phyloP scores from a whole-genome alignment of 2,888 invertebrate genomes.

The Lepidocyrtinus sp. region DNA sequence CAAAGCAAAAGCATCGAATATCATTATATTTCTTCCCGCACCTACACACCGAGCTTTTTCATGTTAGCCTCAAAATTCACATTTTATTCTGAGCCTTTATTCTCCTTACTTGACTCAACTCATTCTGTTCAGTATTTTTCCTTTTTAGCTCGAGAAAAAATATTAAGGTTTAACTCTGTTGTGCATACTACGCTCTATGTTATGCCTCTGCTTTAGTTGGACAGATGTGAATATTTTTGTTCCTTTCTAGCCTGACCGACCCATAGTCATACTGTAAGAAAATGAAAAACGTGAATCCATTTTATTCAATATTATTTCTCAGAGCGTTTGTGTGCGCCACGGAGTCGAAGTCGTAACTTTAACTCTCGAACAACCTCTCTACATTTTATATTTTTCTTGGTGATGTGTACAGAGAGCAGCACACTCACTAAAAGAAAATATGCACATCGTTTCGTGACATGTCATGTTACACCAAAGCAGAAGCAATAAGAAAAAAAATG shows the following conservation, averaged over 20 bases:
- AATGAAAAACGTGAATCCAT: background rate
- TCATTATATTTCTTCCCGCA: slow-evolving; percentile 15
- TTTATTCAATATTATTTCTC: background rate
- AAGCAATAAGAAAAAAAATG: background rate
- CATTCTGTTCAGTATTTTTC: too few species aligned
- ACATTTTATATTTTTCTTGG: background rate
- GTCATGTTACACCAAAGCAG: background rate
- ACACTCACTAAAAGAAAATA: background rate
- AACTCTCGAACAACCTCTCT: background rate
- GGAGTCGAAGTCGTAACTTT: background rate
- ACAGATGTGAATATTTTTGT: background rate
- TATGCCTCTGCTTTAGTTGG: background rate
- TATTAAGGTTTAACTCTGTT: background rate
- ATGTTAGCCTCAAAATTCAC: slow-evolving; percentile 45
- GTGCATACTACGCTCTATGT: background rate
- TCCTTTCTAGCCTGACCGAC: background rate
- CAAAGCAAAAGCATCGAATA: slow-evolving; percentile 19
- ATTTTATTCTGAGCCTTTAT: slow-evolving; percentile 21
- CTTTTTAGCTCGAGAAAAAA: background rate
- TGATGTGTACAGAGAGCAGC: background rate
- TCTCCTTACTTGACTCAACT: background rate
- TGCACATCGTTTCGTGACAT: background rate
- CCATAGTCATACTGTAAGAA: background rate
- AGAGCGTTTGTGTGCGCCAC: background rate
- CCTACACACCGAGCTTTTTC: background rate